Base-by-base conservation (phyloP, 2,113 vertebrate genomes). In the Sander vitreus region DNA sequence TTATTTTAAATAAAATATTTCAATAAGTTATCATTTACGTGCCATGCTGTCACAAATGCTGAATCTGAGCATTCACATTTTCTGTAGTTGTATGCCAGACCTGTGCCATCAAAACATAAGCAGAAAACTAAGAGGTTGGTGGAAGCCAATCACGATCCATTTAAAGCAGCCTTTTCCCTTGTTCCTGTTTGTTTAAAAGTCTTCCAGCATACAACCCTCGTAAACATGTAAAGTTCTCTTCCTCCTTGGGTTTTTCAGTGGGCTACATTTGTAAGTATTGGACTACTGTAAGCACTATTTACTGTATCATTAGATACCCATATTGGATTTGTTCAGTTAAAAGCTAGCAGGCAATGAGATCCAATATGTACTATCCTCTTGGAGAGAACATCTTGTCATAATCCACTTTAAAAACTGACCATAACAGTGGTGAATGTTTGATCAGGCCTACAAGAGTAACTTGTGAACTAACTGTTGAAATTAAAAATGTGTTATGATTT, bases 321-420 rank as follows among this genome's bases (percentile, higher is more conserved):
- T 76, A 71, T 83, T 81, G 73, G 76, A 81, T 73, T 78, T 78
- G 33, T 74, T 88, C 36, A 67, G 48, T 62, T 76, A 65, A 78
- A 66, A 50, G 65, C 84, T 86, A 66, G 79, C 66, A 88, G 84
- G 68, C 66, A 72, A 58, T 64, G 66, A 65, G 27, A 64, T 85
- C 50, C 66, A 86, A 67, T 83, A 77, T 88, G 63, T 69, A 48
- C 66, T 12, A 4, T 69, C 68, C 48, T 85, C 33, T 86, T 67
- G 53, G 21, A 81, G 54, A 55, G 76, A 88, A 74, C 76, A 81
- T 83, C 65, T 78, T 66, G 27, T 51, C 11, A 54, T 87, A 79
- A 74, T 82, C 78, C 74, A 50, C 65, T 64, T 70, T 47, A 78
- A 85, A 80, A 88, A 72, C 57, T 64, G 70, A 76, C 76, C 67